phyloP scores from a whole-genome alignment of 2,888 invertebrate genomes.

The Corbicula japonica region DNA sequence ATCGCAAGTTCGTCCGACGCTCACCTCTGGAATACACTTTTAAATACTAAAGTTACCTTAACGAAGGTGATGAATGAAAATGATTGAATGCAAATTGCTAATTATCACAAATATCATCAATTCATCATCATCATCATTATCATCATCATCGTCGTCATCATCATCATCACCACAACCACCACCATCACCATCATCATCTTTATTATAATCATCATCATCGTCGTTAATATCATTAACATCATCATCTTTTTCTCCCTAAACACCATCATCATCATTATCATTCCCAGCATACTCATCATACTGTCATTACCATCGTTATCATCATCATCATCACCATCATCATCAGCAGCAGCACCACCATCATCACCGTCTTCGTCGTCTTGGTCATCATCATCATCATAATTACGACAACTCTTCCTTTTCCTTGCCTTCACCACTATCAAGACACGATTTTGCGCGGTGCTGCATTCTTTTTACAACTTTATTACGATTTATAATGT shows the following conservation, averaged over 20 bases:
- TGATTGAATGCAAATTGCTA: not conserved
- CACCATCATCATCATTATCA: not conserved
- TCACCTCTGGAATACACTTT: not conserved
- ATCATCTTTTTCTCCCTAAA: no score
- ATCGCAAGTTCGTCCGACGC: not conserved
- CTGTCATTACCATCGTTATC: not conserved
- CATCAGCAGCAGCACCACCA: not conserved
- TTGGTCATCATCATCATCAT: not conserved
- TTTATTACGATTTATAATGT: no score
- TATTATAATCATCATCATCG: not conserved
- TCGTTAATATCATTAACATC: not conserved
- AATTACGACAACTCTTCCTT: not conserved
- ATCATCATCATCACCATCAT: conserved; percentile 1
- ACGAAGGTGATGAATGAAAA: not conserved
- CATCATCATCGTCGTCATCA: conserved; percentile 1
- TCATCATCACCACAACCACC: not conserved
- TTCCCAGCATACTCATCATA: no score
- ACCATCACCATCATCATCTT: conserved; percentile 3
- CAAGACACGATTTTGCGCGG: no score
- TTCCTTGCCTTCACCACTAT: no score
- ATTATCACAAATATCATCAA: not conserved
- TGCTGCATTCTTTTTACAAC: no score
- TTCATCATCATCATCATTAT: not conserved
- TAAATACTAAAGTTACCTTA: not conserved
- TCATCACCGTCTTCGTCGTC: not conserved